These are phyloP conservation scores for Hirtodrosophila alboralis DNA, from an alignment of 2,888 invertebrate genomes.

Conservation along the genomic window DNA sequence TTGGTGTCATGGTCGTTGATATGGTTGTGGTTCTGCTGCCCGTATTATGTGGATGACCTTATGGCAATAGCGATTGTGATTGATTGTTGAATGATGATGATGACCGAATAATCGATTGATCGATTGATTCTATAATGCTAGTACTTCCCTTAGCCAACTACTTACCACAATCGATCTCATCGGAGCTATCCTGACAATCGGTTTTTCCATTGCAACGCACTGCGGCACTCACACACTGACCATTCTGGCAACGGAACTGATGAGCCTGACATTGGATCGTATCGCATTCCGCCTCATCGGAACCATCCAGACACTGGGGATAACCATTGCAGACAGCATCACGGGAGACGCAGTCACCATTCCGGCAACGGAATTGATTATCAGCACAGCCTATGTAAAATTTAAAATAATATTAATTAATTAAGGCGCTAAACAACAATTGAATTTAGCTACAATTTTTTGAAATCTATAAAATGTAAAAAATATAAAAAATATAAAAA, in stretches of 20 bases:
- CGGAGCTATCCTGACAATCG: constrained; percentile 86
- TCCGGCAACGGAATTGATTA: constrained; percentile 88
- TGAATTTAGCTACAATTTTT: constrained; percentile 25
- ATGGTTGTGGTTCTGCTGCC: constrained; percentile 13
- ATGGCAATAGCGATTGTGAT: not conserved
- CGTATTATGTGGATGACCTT: no score
- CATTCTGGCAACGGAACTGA: constrained; percentile 83
- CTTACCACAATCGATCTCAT: constrained; percentile 86
- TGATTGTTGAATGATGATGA: not conserved
- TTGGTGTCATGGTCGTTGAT: constrained; percentile 15
- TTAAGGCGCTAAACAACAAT: not conserved
- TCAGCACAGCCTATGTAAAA: constrained; percentile 86
- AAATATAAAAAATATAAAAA: constrained; percentile 4
- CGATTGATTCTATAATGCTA: no score
- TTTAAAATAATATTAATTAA: constrained; percentile 14
- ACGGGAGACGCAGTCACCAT: constrained; percentile 88
- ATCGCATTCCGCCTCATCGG: constrained; percentile 88
- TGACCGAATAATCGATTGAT: no score
- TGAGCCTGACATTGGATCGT: constrained; percentile 66
- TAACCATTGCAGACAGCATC: constrained; percentile 87
- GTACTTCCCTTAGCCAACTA: constrained; percentile 31
- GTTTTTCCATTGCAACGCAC: constrained; percentile 85
- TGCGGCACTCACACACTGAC: constrained; percentile 79
- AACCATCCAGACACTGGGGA: constrained; percentile 87
- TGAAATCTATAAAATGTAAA: constrained; percentile 17